Conservation (phyloP, 2,888 invertebrate species). For the Hirtodrosophila histrioides region DNA sequence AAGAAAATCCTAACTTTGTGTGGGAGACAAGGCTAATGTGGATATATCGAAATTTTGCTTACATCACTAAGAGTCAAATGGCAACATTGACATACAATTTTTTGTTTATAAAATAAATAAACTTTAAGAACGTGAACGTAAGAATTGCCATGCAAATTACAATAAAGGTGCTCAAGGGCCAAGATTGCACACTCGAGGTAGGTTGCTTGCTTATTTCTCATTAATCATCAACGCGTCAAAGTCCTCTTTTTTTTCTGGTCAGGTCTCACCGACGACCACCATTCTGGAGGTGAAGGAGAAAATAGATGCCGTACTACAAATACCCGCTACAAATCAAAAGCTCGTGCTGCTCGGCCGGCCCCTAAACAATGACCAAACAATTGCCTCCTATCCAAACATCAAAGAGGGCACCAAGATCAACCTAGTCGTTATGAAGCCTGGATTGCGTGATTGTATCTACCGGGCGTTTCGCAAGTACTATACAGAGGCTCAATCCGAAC, state of each 20-base stretch:
- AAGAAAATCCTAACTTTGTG: background rate
- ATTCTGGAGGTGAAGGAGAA: conserved; percentile 89
- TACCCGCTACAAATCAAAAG: conserved; percentile 89
- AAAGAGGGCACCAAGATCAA: conserved; percentile 91
- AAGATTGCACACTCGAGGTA: conserved; percentile 89
- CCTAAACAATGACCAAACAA: conserved; percentile 88
- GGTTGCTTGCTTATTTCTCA: conserved; percentile 19
- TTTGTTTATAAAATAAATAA: conserved; percentile 49
- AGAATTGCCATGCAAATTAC: conserved; percentile 87
- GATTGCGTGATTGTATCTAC: conserved; percentile 86
- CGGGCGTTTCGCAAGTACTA: conserved; percentile 85
- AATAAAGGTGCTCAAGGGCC: conserved; percentile 90
- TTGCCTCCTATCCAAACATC: conserved; percentile 89
- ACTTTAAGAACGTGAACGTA: conserved; percentile 11
- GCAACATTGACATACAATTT: conserved; percentile 40
- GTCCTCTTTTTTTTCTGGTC: background rate
- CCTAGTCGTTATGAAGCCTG: conserved; percentile 89
- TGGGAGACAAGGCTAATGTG: background rate
- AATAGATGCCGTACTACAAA: conserved; percentile 87
- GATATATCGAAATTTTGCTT: conserved; percentile 25
- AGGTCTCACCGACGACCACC: conserved; percentile 86
- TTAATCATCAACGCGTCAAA: background rate
- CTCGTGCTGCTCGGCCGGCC: conserved; percentile 89
- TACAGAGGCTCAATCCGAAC: conserved; percentile 87
- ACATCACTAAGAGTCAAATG: conserved; percentile 44